These are phyloP conservation scores for Gymnogyps californianus DNA, from an alignment of 2,113 vertebrate genomes.

Conservation along the genomic window DNA sequence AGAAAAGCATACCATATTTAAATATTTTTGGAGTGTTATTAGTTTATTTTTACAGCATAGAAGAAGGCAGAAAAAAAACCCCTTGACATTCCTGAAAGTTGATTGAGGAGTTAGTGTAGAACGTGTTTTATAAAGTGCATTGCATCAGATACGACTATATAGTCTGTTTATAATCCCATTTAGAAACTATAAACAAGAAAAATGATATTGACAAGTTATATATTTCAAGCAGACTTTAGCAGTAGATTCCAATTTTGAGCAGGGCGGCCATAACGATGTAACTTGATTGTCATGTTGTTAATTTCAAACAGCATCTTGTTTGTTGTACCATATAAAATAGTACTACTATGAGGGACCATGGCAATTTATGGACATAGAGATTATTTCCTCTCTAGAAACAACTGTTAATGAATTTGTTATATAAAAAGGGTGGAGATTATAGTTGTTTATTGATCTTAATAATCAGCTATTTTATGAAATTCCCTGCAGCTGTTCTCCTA, in stretches of 20 bases:
- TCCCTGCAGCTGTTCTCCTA: background rate
- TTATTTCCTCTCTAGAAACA: background rate
- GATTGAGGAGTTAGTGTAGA: background rate
- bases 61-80: accelerated
- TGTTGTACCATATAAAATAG: background rate
- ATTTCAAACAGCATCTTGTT: background rate
- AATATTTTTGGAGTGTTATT: background rate
- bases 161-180: background rate
- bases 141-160: background rate
- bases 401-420: background rate
- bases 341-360: background rate
- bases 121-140: background rate
- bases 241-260: background rate
- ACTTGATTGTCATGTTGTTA: background rate
- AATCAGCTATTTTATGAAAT: background rate
- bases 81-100: background rate
- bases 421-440: background rate
- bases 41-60: background rate
- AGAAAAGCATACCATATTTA: background rate
- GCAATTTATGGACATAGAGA: background rate
- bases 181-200: background rate
- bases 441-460: background rate
- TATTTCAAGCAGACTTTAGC: background rate
- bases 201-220: background rate
- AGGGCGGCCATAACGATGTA: background rate